These are phyloP conservation scores for Cydia splendana DNA, from an alignment of 1,140 invertebrate species.

Conservation along the genomic window DNA sequence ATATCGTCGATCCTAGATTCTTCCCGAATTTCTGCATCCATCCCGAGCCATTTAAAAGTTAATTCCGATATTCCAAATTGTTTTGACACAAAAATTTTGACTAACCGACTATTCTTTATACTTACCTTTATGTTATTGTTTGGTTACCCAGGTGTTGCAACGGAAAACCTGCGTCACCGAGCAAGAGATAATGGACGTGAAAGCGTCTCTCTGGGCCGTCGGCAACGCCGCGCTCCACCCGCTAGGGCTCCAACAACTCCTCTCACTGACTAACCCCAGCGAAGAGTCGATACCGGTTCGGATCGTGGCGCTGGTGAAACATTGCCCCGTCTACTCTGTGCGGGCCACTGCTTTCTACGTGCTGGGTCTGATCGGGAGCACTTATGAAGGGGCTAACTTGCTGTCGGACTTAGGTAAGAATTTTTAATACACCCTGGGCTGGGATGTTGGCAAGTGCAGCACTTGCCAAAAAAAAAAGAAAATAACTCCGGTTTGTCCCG, in stretches of 20 bases:
- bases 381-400: slow-evolving; percentile 88
- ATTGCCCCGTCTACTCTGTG: slow-evolving; percentile 91
- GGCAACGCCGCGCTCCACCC: slow-evolving; percentile 90
- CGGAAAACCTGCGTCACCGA: slow-evolving; percentile 81
- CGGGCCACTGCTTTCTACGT: slow-evolving; percentile 94
- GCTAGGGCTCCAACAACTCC: slow-evolving; percentile 87
- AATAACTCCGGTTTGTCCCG: too few relatives aligned
- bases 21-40: slow-evolving; percentile 33
- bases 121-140: neutral
- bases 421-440: neutral
- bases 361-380: slow-evolving; percentile 91
- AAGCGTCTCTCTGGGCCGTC: slow-evolving; percentile 94
- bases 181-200: slow-evolving; percentile 86
- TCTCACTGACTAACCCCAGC: slow-evolving; percentile 56
- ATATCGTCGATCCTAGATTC: too few relatives aligned
- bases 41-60: neutral
- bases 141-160: slow-evolving; percentile 60
- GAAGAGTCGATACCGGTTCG: slow-evolving; percentile 83
- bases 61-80: too few relatives aligned
- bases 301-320: slow-evolving; percentile 87
- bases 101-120: too few relatives aligned
- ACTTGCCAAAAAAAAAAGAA: too few relatives aligned
- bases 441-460: too few relatives aligned
- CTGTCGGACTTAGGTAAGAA: slow-evolving; percentile 84
- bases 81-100: too few relatives aligned